These are phyloP conservation scores for Sialia sialis DNA, from an alignment of 2,113 vertebrate species.

Conservation along the genomic window DNA sequence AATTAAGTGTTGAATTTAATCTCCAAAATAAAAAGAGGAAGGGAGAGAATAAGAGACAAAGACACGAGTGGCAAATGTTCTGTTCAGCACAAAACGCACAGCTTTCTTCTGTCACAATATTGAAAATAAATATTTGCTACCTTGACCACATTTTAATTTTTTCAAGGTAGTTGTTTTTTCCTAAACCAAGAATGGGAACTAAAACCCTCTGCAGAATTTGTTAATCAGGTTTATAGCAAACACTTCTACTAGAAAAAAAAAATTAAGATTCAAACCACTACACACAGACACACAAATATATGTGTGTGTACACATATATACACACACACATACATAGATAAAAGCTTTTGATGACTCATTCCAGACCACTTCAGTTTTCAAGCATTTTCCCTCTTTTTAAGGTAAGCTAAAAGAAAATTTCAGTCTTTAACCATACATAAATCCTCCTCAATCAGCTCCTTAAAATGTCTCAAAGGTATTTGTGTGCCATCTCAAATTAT, in stretches of 20 bases:
- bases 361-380: background rate
- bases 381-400: background rate
- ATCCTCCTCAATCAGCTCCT: conserved; percentile 1
- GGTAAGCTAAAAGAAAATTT: background rate
- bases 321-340: background rate
- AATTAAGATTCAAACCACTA: background rate
- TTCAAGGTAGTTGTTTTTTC: background rate
- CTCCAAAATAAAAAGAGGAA: background rate
- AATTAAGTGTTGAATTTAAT: background rate
- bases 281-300: background rate
- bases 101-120: background rate
- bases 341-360: background rate
- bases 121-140: background rate
- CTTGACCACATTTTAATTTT: background rate
- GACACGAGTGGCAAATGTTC: background rate
- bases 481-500: conserved; percentile 7
- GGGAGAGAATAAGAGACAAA: background rate
- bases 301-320: background rate
- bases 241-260: background rate
- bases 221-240: background rate
- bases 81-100: background rate
- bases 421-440: background rate
- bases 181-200: background rate
- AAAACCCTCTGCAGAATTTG: background rate
- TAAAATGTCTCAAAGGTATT: conserved; percentile 33